phyloP scores from a whole-genome alignment of 1,140 invertebrate species.

The Chlorops oryzae region DNA sequence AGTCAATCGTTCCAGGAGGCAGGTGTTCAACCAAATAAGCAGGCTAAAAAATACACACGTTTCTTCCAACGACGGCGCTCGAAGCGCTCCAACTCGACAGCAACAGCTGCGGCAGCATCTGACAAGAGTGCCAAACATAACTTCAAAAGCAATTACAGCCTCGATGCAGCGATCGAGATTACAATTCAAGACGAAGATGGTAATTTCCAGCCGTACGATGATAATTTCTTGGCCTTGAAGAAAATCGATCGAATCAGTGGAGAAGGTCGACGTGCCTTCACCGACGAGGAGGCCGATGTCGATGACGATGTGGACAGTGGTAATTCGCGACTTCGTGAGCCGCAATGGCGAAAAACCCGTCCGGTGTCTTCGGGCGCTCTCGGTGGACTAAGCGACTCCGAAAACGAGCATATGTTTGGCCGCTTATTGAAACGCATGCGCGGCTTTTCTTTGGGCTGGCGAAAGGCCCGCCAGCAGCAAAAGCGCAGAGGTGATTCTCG shows the following conservation, averaged over 20 bases:
- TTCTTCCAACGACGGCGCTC: constrained; percentile 37
- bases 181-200: constrained; percentile 46
- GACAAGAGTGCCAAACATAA: constrained; percentile 2
- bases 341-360: background rate
- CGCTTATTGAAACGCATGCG: constrained; percentile 38
- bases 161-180: constrained; percentile 41
- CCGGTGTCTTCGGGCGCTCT: constrained; percentile 28
- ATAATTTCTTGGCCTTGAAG: constrained; percentile 31
- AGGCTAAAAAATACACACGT: constrained; percentile 33
- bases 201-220: constrained; percentile 39
- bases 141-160: constrained; percentile 36
- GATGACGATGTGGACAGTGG: constrained; percentile 32
- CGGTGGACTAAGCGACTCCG: constrained; percentile 29
- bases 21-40: constrained; percentile 18
- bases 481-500: constrained; percentile 43
- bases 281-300: constrained; percentile 23
- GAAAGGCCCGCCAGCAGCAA: constrained; percentile 42
- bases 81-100: constrained; percentile 23
- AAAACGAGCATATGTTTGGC: constrained; percentile 33
- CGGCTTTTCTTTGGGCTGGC: constrained; percentile 40
- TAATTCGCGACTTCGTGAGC: constrained; percentile 21
- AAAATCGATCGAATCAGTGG: constrained; percentile 6
- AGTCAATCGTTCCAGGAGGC: constrained; percentile 46
- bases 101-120: constrained; percentile 15
- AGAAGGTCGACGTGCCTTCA: constrained; percentile 9